Evolutionary conservation across 2,888 invertebrate species (phyloP).

Genomic region (Ctenicera cuprea): DNA sequence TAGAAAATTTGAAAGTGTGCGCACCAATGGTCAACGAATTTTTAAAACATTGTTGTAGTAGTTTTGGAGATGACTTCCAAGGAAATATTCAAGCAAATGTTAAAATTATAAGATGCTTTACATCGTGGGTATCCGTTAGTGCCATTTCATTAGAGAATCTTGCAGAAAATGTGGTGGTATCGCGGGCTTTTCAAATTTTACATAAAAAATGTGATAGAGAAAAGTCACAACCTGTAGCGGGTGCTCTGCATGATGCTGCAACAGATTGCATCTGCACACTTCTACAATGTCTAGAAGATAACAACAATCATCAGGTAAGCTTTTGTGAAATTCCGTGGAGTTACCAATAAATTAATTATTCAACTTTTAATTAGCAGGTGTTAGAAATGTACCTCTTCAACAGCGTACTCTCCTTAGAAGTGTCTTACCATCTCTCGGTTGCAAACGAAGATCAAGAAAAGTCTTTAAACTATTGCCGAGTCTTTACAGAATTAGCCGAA

Average conservation of each 20-base stretch:
- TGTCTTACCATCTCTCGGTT: constrained; percentile 92
- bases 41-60: constrained; percentile 85
- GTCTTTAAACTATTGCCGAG: constrained; percentile 93
- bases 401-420: constrained; percentile 86
- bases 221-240: constrained; percentile 61
- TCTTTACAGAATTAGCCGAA: constrained; percentile 96
- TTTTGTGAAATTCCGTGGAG: neutral
- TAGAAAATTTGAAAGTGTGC: constrained; percentile 85
- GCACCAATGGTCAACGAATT: constrained; percentile 87
- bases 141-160: constrained; percentile 86
- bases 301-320: constrained; percentile 76
- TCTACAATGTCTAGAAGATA: constrained; percentile 87
- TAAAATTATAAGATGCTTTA: constrained; percentile 89
- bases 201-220: constrained; percentile 64
- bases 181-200: constrained; percentile 83
- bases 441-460: constrained; percentile 96
- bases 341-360: neutral
- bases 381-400: constrained; percentile 89
- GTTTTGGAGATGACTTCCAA: constrained; percentile 78
- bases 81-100: constrained; percentile 81
- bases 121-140: constrained; percentile 92
- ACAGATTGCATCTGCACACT: constrained; percentile 93
- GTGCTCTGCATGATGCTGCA: constrained; percentile 88
- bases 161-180: constrained; percentile 83
- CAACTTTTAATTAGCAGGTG: constrained; percentile 70